A percentile compares a stretch with the other conserved stretches of the same genome.
Conservation (phyloP, 2,113 vertebrate genomes). For the Eretmochelys imbricata region DNA sequence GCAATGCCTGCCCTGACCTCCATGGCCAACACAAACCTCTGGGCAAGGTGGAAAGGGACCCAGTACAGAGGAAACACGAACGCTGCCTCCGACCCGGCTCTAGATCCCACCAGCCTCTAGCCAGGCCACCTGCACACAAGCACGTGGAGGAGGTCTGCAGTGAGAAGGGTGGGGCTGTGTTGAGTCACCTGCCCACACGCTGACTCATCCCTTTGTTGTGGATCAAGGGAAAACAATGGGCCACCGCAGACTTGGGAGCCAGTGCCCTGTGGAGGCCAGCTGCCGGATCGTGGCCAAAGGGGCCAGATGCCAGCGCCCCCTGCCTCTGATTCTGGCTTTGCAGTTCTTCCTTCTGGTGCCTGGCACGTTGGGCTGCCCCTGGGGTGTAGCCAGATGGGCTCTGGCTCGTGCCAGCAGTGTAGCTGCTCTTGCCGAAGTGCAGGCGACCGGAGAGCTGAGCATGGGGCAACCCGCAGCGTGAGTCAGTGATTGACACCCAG, state of each 20-base stretch:
- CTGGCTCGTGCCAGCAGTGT: not conserved
- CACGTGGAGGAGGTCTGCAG: not conserved
- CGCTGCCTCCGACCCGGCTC: not conserved
- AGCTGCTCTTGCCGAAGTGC: not conserved
- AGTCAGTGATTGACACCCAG: not conserved
- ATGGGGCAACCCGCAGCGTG: not conserved
- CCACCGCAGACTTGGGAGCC: not conserved
- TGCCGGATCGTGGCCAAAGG: not conserved
- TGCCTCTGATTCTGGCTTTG: not conserved
- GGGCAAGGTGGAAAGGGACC: not conserved
- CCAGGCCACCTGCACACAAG: not conserved
- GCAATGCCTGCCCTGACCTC: not conserved
- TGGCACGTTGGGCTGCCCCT: not conserved
- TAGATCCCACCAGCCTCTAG: not conserved
- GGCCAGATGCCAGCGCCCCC: not conserved
- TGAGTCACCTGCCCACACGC: not conserved
- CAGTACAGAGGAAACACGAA: not conserved
- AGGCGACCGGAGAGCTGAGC: not conserved
- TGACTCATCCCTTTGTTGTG: slow-evolving; percentile 19
- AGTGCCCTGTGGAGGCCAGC: not conserved
- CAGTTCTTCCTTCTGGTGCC: not conserved
- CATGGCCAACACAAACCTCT: not conserved
- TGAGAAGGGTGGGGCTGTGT: not conserved
- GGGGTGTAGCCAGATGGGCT: not conserved
- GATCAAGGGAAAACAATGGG: not conserved